Evolutionary conservation across 23 tunicate species (phyloP), one percentile per base, ranked within the genome.

Genomic region (Halocynthia aurantium): DNA sequence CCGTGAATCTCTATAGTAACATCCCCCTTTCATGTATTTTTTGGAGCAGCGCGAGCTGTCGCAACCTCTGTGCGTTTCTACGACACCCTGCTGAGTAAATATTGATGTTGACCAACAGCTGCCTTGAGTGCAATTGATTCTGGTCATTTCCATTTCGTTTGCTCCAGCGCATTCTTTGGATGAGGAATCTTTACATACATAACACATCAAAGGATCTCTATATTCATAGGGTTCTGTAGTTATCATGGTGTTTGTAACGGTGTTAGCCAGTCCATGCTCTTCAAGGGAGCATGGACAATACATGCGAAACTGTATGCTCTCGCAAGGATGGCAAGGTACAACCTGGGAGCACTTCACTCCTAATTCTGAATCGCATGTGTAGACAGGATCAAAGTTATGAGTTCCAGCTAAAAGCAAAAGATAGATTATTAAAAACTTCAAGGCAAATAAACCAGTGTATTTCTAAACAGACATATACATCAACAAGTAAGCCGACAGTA

Each of bases 291-390:
- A 65, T 65, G 49, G 49, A 65, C 70, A 65, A 49, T 65, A 65
- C 19, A 65, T 9, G 10, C 31, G 22, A 15, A 65, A 65, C 31
- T 65, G 49, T 49, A 65, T 65, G 70, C 10, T 8, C 10, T 65
- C 70, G 31, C 70, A 65, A 9, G 70, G 70, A 65, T 65, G 70
- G 6, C 70, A 65, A 20, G 70, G 70, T 9, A 65, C 70, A 65
- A 65, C 19, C 19, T 65, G 70, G n/a, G 22, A 20, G 19, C 70
- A 65, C 19, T 65, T 65, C 70, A 65, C 70, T 65, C 70, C 70
- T 49, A 65, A 10, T 10, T 65, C 10, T 10, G 70, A 49, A 65
- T 65, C 70, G 70, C 70, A 65, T 9, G 19, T 65, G 19, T 65
- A 65, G 49, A 8, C 19, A 0, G 70, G 70, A 65, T 65, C 70